Evolutionary conservation across 2,797 vertebrate genomes (phyloP).

Genomic region (Dryobates pubescens): DNA sequence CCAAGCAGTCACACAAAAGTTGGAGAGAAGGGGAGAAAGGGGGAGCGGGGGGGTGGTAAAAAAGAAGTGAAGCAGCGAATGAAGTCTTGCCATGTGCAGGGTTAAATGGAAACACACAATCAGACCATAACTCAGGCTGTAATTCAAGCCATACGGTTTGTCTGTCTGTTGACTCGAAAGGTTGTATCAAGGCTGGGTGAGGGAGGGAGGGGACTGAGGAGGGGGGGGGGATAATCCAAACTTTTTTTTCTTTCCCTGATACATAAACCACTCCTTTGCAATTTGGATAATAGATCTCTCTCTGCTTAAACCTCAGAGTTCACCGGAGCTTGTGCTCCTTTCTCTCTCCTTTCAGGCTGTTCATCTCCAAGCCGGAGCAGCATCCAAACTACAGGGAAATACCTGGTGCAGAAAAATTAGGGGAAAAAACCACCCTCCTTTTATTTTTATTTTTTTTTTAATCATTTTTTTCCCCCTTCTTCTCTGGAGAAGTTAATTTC

Average conservation of each 20-base stretch:
- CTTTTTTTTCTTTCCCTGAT: background rate
- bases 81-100: conserved; percentile 51
- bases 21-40: background rate
- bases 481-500: background rate
- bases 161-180: conserved; percentile 41
- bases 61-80: background rate
- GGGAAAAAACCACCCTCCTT: background rate
- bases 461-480: too few relatives aligned
- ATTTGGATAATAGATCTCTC: conserved; percentile 59
- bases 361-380: background rate
- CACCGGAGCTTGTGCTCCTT: background rate
- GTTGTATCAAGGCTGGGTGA: conserved; percentile 32
- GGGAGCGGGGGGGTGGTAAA: background rate
- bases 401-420: background rate
- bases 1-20: background rate
- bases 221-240: conserved; percentile 13
- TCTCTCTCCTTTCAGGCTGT: conserved; percentile 44
- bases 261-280: conserved; percentile 71
- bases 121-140: conserved; percentile 42
- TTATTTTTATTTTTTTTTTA: background rate
- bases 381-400: conserved; percentile 5
- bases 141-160: conserved; percentile 74
- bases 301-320: background rate
- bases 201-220: background rate
- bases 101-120: conserved; percentile 67